Evolutionary conservation across 2,888 invertebrate species (phyloP).

Genomic region (Hypomecis atomaria): DNA sequence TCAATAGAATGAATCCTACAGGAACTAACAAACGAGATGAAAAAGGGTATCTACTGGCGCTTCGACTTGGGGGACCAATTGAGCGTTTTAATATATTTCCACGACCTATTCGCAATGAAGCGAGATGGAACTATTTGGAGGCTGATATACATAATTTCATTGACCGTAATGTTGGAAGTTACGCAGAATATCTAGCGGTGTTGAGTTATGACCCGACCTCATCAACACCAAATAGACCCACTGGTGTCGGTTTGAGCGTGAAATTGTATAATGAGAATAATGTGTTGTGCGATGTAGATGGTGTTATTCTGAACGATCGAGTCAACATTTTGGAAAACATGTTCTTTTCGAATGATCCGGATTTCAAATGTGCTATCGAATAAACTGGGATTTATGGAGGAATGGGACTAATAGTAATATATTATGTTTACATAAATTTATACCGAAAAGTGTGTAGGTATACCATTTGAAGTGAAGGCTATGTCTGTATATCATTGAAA

Average conservation of each 20-base stretch:
- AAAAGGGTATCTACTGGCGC: neutral
- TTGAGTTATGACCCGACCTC: neutral
- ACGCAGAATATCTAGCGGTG: neutral
- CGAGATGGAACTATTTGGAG: neutral
- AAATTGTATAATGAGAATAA: neutral
- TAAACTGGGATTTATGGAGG: too few species aligned
- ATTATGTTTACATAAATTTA: too few species aligned
- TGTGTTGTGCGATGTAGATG: neutral
- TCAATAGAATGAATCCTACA: neutral
- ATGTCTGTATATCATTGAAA: too few species aligned
- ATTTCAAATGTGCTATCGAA: neutral
- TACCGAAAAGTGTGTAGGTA: too few species aligned
- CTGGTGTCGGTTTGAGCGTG: neutral
- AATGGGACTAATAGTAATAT: too few species aligned
- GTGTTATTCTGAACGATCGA: neutral
- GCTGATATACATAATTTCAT: neutral
- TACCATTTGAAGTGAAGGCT: too few species aligned
- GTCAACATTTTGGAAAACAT: neutral
- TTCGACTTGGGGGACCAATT: neutral
- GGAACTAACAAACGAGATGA: neutral
- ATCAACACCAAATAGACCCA: neutral
- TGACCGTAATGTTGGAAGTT: neutral
- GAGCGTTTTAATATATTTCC: neutral
- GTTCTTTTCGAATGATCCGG: neutral
- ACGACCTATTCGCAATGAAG: neutral